Evolutionary conservation across 2,113 vertebrate genomes (phyloP).

Genomic region (Cinclus mexicanus): DNA sequence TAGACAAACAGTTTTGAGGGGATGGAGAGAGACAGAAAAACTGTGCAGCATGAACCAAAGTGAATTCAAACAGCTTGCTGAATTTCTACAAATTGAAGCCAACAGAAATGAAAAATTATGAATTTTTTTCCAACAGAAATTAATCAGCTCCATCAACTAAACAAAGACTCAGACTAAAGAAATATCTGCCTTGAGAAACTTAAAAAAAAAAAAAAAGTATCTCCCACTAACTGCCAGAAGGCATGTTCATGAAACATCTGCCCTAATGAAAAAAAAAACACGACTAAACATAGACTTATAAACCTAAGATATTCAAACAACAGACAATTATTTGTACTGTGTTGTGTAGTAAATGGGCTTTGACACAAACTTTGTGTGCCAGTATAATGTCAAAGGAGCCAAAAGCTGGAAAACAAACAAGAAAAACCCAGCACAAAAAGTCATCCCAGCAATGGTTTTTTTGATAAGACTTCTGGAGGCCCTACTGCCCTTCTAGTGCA

Average conservation of each 20-base stretch:
- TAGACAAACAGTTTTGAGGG: neutral
- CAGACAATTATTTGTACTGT: neutral
- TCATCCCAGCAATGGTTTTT: neutral
- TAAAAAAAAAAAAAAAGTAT: neutral
- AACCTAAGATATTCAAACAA: neutral
- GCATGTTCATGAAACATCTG: neutral
- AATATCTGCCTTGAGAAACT: neutral
- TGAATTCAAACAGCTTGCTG: neutral
- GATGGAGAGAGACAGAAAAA: neutral
- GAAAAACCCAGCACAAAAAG: neutral
- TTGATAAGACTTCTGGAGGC: neutral
- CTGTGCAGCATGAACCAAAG: neutral
- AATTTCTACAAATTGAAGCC: neutral
- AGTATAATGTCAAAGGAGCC: neutral
- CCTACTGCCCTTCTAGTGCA: neutral
- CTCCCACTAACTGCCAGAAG: neutral
- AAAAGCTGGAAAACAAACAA: neutral
- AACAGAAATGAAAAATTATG: neutral
- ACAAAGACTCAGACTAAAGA: neutral
- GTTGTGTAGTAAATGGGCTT: neutral
- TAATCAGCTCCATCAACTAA: neutral
- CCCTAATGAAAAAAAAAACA: neutral
- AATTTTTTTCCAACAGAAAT: conserved; percentile 9
- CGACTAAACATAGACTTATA: fast-evolving
- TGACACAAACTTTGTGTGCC: neutral